phyloP scores from a whole-genome alignment of 2,888 invertebrate species.

The Pecten maximus region DNA sequence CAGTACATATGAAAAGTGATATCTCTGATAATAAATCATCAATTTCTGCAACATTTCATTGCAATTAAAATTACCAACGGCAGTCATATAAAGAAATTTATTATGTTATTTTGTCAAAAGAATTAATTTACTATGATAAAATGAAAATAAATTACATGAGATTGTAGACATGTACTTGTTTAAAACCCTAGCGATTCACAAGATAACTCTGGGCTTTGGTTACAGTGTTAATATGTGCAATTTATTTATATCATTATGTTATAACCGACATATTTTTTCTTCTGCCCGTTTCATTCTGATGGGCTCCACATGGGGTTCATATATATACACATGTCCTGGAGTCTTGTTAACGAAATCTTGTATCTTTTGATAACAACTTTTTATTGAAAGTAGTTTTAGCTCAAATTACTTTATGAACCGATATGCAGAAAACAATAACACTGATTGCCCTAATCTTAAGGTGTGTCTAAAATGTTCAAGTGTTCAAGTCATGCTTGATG shows the following conservation, averaged over 20 bases:
- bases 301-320: slow-evolving; percentile 18
- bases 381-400: slow-evolving; percentile 7
- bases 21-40: slow-evolving; percentile 22
- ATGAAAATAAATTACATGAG: slow-evolving; percentile 24
- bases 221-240: slow-evolving; percentile 18
- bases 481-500: neutral
- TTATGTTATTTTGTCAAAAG: slow-evolving; percentile 35
- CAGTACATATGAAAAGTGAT: slow-evolving; percentile 21
- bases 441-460: neutral
- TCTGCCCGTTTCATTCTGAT: neutral
- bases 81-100: slow-evolving; percentile 3
- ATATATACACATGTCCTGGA: neutral
- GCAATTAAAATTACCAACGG: slow-evolving; percentile 14
- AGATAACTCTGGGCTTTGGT: slow-evolving; percentile 7
- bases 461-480: neutral
- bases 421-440: neutral
- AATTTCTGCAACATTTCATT: slow-evolving; percentile 26
- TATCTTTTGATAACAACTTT: slow-evolving; percentile 9
- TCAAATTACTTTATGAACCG: neutral
- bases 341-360: slow-evolving; percentile 9
- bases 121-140: slow-evolving; percentile 32
- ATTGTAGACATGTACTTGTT: neutral
- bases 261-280: neutral
- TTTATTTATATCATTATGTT: slow-evolving; percentile 16
- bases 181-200: slow-evolving; percentile 28